A percentile compares a stretch with the other conserved stretches of the same genome.
Evolutionary conservation across 2,888 invertebrate species (phyloP).

Genomic region (Athetis lepigone): DNA sequence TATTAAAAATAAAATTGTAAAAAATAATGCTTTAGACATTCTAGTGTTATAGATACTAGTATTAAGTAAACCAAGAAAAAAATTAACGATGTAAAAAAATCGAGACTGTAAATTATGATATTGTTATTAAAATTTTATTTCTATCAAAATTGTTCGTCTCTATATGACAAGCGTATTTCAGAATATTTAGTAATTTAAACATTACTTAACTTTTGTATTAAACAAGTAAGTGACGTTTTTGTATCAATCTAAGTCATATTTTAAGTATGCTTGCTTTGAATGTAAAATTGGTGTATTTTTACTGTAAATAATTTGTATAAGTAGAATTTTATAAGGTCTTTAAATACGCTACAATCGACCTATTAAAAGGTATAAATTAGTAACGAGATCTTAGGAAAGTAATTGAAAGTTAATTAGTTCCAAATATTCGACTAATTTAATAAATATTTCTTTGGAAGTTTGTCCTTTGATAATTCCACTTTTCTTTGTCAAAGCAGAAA

Average conservation of each 20-base stretch:
- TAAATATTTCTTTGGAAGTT: slow-evolving; percentile 40
- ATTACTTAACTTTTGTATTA: slow-evolving; percentile 11
- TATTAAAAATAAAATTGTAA: slow-evolving; percentile 49
- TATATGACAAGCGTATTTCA: background rate
- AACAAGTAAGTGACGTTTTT: slow-evolving; percentile 21
- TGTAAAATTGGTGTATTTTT: slow-evolving; percentile 48
- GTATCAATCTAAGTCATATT: slow-evolving; percentile 15
- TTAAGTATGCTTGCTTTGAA: slow-evolving; percentile 48
- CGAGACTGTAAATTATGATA: slow-evolving; percentile 49
- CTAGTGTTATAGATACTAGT: slow-evolving; percentile 33
- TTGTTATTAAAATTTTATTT: slow-evolving; percentile 10
- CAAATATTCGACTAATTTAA: slow-evolving; percentile 42
- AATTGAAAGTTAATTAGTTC: slow-evolving; percentile 42
- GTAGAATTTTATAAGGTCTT: slow-evolving; percentile 35
- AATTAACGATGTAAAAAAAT: slow-evolving; percentile 28
- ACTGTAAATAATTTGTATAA: slow-evolving; percentile 47
- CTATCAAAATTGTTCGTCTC: background rate
- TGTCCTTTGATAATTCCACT: slow-evolving; percentile 12
- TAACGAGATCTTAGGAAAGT: slow-evolving; percentile 36
- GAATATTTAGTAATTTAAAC: slow-evolving; percentile 13
- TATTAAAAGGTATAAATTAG: slow-evolving; percentile 34
- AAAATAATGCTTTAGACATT: slow-evolving; percentile 56
- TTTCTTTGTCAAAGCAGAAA: slow-evolving; percentile 35
- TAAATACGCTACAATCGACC: slow-evolving; percentile 17
- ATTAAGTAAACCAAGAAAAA: slow-evolving; percentile 22